A percentile compares a stretch with the other conserved stretches of the same genome.
phyloP scores from a whole-genome alignment of 2,797 vertebrate genomes.

The Phrynocephalus guinanensis region DNA sequence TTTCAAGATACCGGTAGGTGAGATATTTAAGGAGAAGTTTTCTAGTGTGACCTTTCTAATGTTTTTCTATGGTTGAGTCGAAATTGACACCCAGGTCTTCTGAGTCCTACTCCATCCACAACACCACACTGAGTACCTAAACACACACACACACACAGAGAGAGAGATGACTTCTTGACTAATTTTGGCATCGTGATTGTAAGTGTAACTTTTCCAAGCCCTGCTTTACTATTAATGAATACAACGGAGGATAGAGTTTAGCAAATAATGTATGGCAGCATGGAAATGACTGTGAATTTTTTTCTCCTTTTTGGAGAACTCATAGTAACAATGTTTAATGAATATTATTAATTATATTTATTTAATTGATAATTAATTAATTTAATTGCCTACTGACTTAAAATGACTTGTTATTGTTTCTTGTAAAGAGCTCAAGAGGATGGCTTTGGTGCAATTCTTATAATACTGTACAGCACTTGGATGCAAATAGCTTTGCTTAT shows the following conservation, averaged over 20 bases:
- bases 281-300: background rate
- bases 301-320: too few relatives aligned
- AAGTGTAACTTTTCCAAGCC: too few relatives aligned
- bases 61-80: too few relatives aligned
- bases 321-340: background rate
- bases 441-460: background rate
- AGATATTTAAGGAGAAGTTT: too few relatives aligned
- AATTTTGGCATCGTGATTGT: background rate
- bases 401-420: background rate
- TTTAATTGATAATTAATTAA: too few relatives aligned
- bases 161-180: background rate
- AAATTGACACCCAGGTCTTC: too few relatives aligned
- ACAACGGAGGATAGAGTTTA: background rate
- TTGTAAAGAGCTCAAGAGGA: background rate
- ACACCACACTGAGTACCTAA: too few relatives aligned
- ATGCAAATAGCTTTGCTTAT: conserved; percentile 9
- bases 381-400: background rate
- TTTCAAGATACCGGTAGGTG: too few relatives aligned
- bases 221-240: background rate
- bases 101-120: too few relatives aligned
- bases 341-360: background rate
- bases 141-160: too few relatives aligned
- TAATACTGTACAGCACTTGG: background rate
- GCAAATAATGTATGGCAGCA: background rate
- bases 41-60: too few relatives aligned